Percentiles rank a stretch among this genome's conserved stretches.
These are phyloP conservation scores for Tetragonula carbonaria DNA, from an alignment of 2,888 invertebrate species.

Conservation along the genomic window DNA sequence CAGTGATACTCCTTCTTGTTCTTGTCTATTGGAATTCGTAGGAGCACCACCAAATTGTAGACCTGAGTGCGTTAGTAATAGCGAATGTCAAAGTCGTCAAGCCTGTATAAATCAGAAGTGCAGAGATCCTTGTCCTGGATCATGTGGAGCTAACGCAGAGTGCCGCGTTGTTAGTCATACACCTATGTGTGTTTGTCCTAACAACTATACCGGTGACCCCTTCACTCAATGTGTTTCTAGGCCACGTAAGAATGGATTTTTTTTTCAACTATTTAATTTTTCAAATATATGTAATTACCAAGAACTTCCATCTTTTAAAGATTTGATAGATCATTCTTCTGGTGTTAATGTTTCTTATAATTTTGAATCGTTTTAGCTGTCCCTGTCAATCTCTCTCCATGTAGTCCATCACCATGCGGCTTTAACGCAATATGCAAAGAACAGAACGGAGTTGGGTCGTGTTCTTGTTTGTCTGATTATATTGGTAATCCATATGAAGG, in stretches of 20 bases:
- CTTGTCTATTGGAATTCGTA: conserved; percentile 86
- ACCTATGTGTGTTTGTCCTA: conserved; percentile 85
- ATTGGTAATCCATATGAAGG: conserved; percentile 84
- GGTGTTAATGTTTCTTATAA: background rate
- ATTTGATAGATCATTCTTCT: background rate
- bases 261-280: background rate
- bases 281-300: background rate
- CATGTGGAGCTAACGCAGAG: conserved; percentile 84
- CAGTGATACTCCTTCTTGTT: conserved; percentile 85
- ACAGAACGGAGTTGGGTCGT: conserved; percentile 85
- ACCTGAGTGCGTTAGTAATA: conserved; percentile 89
- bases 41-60: conserved; percentile 88
- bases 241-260: conserved; percentile 57
- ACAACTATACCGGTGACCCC: conserved; percentile 87
- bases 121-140: conserved; percentile 85
- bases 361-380: conserved; percentile 6
- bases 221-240: conserved; percentile 85
- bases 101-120: conserved; percentile 89
- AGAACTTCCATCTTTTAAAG: background rate
- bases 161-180: conserved; percentile 85
- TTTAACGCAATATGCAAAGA: conserved; percentile 89
- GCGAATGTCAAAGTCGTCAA: conserved; percentile 87
- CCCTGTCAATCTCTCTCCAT: conserved; percentile 85
- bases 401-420: conserved; percentile 91
- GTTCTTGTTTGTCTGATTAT: conserved; percentile 84